Evolutionary conservation across 2,888 invertebrate species (phyloP).

Genomic region (Lasioglossum lativentre): DNA sequence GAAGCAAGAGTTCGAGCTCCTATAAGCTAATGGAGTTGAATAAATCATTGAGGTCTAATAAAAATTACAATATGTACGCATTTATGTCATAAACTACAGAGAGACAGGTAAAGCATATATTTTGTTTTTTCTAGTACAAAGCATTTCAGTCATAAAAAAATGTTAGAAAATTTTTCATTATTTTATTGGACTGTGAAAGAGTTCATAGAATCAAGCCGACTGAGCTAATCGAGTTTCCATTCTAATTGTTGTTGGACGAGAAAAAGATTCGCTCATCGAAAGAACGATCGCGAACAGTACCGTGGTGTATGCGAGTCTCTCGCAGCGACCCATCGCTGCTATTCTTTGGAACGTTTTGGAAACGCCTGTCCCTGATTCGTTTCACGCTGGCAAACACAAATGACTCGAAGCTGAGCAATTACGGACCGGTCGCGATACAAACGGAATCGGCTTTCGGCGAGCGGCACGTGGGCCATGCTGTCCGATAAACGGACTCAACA

Average conservation of each 20-base stretch:
- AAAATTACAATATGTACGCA: no score
- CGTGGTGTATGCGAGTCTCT: no score
- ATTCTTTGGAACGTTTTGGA: not conserved
- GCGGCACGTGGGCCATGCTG: not conserved
- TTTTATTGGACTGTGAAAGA: not conserved
- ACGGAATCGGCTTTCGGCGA: not conserved
- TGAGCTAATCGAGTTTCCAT: no score
- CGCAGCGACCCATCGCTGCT: not conserved
- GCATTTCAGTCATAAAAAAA: not conserved
- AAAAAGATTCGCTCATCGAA: not conserved
- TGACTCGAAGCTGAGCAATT: not conserved
- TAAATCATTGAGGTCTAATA: not conserved
- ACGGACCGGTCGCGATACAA: not conserved
- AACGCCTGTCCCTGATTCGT: not conserved
- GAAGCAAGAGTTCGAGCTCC: not conserved
- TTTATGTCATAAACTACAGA: no score
- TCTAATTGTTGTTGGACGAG: no score
- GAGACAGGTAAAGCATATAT: no score
- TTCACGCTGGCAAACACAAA: not conserved
- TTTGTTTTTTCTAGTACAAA: no score
- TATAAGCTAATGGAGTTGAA: not conserved
- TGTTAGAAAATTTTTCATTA: not conserved
- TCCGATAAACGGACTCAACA: slow-evolving; percentile 28
- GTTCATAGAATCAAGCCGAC: not conserved
- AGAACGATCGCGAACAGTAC: not conserved